Percentiles rank a stretch among this genome's conserved stretches.
phyloP scores from a whole-genome alignment of 1,140 invertebrate species.

The Drosophila asahinai region DNA sequence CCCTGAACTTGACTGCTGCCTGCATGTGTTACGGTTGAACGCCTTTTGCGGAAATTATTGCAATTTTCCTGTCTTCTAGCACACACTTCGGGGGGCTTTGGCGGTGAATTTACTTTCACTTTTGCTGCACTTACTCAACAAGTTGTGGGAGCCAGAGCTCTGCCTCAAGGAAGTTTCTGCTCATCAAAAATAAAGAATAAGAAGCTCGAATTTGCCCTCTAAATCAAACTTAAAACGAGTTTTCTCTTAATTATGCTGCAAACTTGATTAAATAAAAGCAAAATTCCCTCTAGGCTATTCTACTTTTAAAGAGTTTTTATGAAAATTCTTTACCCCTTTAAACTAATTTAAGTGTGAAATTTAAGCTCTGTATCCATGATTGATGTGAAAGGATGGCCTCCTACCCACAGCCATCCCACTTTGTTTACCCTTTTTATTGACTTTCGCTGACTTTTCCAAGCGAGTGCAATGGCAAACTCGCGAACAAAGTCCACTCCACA shows the following conservation, averaged over 20 bases:
- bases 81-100: conserved; percentile 26
- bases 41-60: conserved; percentile 80
- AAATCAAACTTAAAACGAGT: conserved; percentile 2
- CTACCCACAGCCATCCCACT: not conserved
- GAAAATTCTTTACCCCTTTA: not conserved
- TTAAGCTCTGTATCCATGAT: not conserved
- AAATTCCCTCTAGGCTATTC: too few relatives aligned
- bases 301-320: not conserved
- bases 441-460: conserved; percentile 20
- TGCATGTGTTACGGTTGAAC: conserved; percentile 67
- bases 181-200: conserved; percentile 24
- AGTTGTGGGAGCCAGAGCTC: conserved; percentile 18
- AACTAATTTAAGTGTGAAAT: not conserved
- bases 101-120: conserved; percentile 71
- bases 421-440: conserved; percentile 23
- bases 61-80: conserved; percentile 79
- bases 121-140: conserved; percentile 54
- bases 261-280: not conserved
- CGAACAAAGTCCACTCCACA: conserved; percentile 46
- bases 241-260: not conserved
- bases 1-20: conserved; percentile 73
- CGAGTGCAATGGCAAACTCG: conserved; percentile 35
- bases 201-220: not conserved
- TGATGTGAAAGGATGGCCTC: not conserved
- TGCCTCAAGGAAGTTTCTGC: conserved; percentile 25